A percentile compares a stretch with the other conserved stretches of the same genome.
These are phyloP conservation scores for Dendronephthya gigantea DNA, from an alignment of 64 coral and sea anemone genomes.

Conservation along the genomic window DNA sequence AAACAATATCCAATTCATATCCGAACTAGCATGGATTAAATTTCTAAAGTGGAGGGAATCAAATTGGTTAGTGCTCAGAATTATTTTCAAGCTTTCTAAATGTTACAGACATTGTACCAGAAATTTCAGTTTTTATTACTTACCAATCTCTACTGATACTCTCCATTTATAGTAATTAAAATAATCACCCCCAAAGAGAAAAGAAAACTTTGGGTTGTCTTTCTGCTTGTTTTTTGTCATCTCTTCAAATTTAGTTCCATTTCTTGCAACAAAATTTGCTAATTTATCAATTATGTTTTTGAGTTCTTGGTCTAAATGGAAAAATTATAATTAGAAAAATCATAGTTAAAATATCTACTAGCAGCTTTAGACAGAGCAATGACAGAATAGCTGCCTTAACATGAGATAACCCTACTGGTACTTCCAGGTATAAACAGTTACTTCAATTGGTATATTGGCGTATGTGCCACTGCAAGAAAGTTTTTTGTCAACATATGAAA, in stretches of 20 bases:
- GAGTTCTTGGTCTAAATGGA: conserved; percentile 72
- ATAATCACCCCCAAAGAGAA: conserved; percentile 67
- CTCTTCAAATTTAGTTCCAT: conserved; percentile 97
- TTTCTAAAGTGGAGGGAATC: too few relatives aligned
- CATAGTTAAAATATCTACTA: neutral
- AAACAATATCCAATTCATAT: neutral
- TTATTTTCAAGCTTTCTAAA: too few relatives aligned
- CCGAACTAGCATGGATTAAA: too few relatives aligned
- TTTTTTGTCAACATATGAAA: too few relatives aligned
- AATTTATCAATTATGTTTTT: conserved; percentile 95
- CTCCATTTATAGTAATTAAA: conserved; percentile 97
- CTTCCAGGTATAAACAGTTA: too few relatives aligned
- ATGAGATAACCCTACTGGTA: too few relatives aligned
- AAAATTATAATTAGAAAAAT: neutral
- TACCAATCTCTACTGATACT: conserved; percentile 91
- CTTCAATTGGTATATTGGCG: too few relatives aligned
- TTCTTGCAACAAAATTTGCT: conserved; percentile 95
- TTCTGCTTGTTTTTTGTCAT: conserved; percentile 97
- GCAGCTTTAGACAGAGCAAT: too few relatives aligned
- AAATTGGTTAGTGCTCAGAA: too few relatives aligned
- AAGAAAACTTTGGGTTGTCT: conserved; percentile 88
- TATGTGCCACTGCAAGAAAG: too few relatives aligned
- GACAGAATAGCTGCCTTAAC: too few relatives aligned
- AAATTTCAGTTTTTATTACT: neutral
- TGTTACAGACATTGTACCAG: too few relatives aligned